Evolutionary conservation across 2,797 vertebrate genomes (phyloP).

Genomic region (Poeciliopsis infans): DNA sequence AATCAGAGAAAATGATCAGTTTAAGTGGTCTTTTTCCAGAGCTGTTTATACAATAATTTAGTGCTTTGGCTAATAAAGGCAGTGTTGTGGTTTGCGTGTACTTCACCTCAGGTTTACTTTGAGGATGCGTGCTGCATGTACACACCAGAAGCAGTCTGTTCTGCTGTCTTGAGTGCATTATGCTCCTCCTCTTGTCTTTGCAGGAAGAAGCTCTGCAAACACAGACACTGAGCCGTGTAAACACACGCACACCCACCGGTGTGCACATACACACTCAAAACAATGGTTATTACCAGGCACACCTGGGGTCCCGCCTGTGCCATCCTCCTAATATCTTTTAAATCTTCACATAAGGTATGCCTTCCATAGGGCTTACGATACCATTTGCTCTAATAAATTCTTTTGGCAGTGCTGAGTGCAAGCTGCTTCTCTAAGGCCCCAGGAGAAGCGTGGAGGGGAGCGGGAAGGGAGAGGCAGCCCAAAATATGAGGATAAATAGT

Average conservation of each 20-base stretch:
- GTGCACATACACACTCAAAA: conserved; percentile 71
- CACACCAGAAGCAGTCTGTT: conserved; percentile 62
- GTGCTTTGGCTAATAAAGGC: neutral
- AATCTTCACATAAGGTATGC: conserved; percentile 90
- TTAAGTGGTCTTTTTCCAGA: too few relatives aligned
- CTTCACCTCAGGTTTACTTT: conserved; percentile 29
- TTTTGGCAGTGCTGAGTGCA: conserved; percentile 85
- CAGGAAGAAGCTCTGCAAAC: conserved; percentile 73
- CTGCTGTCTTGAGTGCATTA: conserved; percentile 50
- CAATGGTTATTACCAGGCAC: conserved; percentile 86
- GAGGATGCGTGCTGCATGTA: conserved; percentile 35
- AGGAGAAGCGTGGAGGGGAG: conserved; percentile 67
- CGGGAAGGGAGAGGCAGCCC: conserved; percentile 78
- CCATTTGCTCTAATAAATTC: conserved; percentile 90
- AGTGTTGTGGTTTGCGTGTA: conserved; percentile 6
- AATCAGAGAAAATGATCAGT: too few relatives aligned
- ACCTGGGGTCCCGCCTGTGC: conserved; percentile 84
- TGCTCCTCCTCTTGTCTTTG: conserved; percentile 65
- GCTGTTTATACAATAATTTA: neutral
- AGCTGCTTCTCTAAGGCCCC: conserved; percentile 83
- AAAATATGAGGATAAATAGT: conserved; percentile 87
- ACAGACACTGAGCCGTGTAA: conserved; percentile 62
- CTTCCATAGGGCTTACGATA: conserved; percentile 89
- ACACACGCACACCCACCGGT: conserved; percentile 36
- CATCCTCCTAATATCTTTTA: conserved; percentile 88